A percentile compares a stretch with the other conserved stretches of the same genome.
Evolutionary conservation across 2,888 invertebrate species (phyloP).

Genomic region (Pseudococcus jackbeardsleyi): DNA sequence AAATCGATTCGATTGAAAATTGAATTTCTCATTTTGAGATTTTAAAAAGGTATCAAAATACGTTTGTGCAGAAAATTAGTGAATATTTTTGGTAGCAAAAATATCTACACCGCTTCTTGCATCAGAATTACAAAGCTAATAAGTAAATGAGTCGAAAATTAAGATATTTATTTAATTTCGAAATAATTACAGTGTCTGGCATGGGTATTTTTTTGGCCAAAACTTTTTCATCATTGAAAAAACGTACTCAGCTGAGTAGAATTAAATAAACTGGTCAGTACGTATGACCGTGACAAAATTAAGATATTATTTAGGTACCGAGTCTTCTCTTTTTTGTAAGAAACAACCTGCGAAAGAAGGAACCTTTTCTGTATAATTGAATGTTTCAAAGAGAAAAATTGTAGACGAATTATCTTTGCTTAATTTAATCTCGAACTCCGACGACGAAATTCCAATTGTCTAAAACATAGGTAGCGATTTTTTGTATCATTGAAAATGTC

Average conservation of each 20-base stretch:
- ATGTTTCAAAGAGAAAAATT: neutral
- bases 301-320: neutral
- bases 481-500: neutral
- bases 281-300: slow-evolving; percentile 24
- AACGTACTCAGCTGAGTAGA: neutral
- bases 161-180: neutral
- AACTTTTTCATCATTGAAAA: neutral
- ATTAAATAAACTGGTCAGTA: slow-evolving; percentile 23
- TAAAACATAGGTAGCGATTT: neutral
- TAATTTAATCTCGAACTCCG: neutral
- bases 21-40: neutral
- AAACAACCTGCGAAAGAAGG: neutral
- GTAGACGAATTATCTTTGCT: neutral
- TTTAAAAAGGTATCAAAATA: neutral
- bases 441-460: neutral
- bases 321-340: neutral
- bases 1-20: slow-evolving; percentile 9
- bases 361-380: neutral
- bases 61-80: neutral
- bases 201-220: neutral
- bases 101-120: neutral
- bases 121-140: neutral
- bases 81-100: neutral
- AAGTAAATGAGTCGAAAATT: neutral
- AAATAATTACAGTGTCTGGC: neutral